Evolutionary conservation across 2,797 vertebrate species (phyloP), one percentile per base, ranked within the genome.

Genomic region (Microchirus variegatus): DNA sequence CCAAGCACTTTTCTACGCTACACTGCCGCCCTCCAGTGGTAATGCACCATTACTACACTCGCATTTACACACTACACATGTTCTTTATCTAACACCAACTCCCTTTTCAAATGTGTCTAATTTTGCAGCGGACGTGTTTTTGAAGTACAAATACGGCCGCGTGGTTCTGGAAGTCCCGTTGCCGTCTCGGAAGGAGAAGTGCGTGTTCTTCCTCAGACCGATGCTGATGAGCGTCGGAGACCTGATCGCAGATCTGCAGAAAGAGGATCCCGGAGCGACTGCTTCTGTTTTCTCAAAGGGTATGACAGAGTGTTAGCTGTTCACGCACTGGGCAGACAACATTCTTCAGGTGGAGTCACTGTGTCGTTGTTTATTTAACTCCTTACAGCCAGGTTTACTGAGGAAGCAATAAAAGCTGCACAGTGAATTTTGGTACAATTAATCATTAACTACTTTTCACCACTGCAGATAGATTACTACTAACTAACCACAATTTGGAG

Each of bases 121-220:
- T 3, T 7, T 84, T 22, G 75, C 75, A 62, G 47, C 60, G 96
- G 96, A 93, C 77, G 82, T 94, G 59, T 91, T 87, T 40, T 56
- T 99, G 70, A 88, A 77, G 73, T 95, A 95, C 80, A 95, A 87
- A 78, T 84, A 96, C 19, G 94, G 95, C 10, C 94, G 96, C 17
- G 92, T 96, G 19, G 84, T 93, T 59, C 83, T 99, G 82, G 95
- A 95, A 47, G 87, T 98, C 9, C 92, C 65, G 0, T 71, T 98
- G 75, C 95, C 96, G 1, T 96, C 96, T 60, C 94, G 96, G 82
- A 91, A 83, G 0, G 96, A 98, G 83, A 93, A 92, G 18, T 99
- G 96, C 63, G 91, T 79, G 50, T 99, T 98, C 78, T 93, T 92
- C 37, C 80, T 98, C 43, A 90, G 93, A 68, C 97, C 96, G 0